Evolutionary conservation across 2,113 vertebrate species (phyloP), one percentile per base, ranked within the genome.

Genomic region (Sorex araneus): DNA sequence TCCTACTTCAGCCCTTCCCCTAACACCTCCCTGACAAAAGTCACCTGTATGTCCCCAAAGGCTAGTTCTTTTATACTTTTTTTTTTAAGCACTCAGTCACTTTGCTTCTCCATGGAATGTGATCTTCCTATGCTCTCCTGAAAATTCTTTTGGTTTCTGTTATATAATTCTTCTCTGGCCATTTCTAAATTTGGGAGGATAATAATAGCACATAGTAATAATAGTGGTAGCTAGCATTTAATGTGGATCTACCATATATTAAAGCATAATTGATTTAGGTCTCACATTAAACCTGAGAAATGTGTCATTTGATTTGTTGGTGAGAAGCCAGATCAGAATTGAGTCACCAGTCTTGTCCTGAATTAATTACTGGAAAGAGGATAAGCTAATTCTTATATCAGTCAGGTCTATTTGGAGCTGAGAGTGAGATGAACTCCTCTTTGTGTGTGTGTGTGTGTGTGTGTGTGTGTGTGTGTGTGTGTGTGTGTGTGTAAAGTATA

Each of bases 261-360:
- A 85, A 40, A 21, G 63, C 75, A 54, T 73, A 84, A 81, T n/a
- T 36, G 69, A 25, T 82, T 89, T 76, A 40, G 30, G 87, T 90
- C 45, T 83, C 45, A 67, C 40, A 73, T 34, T 67, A 74, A 67
- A 11, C 6, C 66, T 63, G 4, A 50, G 45, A 74, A 60, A 16
- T 73, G 45, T n/a, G 10, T 13, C 45, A 18, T 27, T 28, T 60
- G n/a, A 90, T 75, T 34, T 87, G 12, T 19, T 43, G 50, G 32
- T 84, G 78, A 54, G 54, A 57, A 67, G 73, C 32, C 83, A 78
- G n/a, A 57, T 43, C 15, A 67, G 87, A 67, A 78, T 30, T 90
- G 66, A 34, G 18, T 60, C 66, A 54, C 47, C 36, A 32, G 64
- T 32, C 71, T 84, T 60, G 40, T 11, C 36, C 83, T 79, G 57